Percentiles rank a stretch among this genome's conserved stretches.
These are phyloP conservation scores for Phalanger gymnotis DNA, from an alignment of 2,797 vertebrate genomes.

Conservation along the genomic window DNA sequence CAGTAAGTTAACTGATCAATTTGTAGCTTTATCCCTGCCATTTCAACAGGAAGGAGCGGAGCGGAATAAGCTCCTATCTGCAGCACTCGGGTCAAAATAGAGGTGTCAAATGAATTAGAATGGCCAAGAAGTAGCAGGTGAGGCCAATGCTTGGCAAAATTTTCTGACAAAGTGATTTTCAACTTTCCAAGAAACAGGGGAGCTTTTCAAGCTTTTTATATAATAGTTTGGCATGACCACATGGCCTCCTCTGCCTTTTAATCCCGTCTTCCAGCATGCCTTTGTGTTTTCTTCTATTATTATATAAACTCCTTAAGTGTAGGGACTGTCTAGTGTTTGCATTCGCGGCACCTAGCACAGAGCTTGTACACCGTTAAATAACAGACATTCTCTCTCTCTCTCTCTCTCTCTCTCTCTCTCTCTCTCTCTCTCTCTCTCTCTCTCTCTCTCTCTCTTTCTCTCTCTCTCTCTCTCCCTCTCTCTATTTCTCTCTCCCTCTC, in stretches of 20 bases:
- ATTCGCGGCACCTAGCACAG: background rate
- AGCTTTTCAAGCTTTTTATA: background rate
- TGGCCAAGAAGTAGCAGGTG: background rate
- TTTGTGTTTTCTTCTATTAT: background rate
- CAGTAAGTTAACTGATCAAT: background rate
- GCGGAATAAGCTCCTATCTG: background rate
- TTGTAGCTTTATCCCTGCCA: background rate
- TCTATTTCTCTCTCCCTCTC: background rate
- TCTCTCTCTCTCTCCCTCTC: background rate
- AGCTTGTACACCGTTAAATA: background rate
- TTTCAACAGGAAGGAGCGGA: fast-evolving
- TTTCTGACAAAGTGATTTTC: background rate
- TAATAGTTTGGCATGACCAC: fast-evolving
- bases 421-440: background rate
- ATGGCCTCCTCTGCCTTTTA: background rate
- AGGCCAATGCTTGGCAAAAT: background rate
- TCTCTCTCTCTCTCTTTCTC: background rate
- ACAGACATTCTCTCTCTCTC: background rate
- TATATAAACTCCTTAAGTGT: background rate
- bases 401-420: background rate
- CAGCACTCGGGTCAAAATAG: background rate
- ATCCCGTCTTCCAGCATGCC: background rate
- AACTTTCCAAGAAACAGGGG: background rate
- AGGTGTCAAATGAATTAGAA: background rate
- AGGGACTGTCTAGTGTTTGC: background rate